Conservation (phyloP, 1,140 invertebrate genomes). For the Aethina tumida region DNA sequence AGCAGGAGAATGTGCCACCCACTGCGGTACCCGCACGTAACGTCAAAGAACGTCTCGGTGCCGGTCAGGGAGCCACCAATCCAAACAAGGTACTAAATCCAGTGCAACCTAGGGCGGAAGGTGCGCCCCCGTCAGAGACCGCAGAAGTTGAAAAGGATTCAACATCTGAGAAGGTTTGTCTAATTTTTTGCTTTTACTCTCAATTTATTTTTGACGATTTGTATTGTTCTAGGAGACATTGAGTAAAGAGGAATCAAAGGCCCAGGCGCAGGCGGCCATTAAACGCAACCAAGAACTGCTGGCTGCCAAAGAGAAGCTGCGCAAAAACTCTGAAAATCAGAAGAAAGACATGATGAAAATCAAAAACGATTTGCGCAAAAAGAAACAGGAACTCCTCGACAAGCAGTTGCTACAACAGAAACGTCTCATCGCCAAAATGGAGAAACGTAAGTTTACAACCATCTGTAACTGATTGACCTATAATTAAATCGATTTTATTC, state of each 20-base stretch:
- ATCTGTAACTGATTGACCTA: conserved; percentile 6
- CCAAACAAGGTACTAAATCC: conserved; percentile 37
- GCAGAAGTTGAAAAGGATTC: conserved; percentile 28
- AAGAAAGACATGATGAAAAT: conserved; percentile 59
- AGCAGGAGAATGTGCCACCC: conserved; percentile 49
- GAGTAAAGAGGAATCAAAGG: conserved; percentile 30
- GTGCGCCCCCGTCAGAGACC: conserved; percentile 33
- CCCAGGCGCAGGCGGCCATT: conserved; percentile 45
- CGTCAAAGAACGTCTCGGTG: conserved; percentile 43
- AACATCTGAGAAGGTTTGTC: too few relatives aligned
- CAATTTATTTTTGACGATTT: too few relatives aligned
- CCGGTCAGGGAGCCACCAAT: conserved; percentile 36
- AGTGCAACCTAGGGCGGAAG: conserved; percentile 42
- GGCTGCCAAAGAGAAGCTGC: conserved; percentile 46
- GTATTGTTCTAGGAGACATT: too few relatives aligned
- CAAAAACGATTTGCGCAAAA: conserved; percentile 60
- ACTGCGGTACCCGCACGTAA: conserved; percentile 38
- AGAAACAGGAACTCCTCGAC: conserved; percentile 67
- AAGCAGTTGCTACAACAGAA: conserved; percentile 72
- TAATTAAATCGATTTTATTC: conserved; percentile 8
- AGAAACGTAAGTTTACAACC: conserved; percentile 45
- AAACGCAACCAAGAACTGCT: conserved; percentile 54
- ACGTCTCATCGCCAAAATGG: conserved; percentile 60
- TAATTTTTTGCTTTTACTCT: too few relatives aligned
- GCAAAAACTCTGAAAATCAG: conserved; percentile 57